phyloP scores from a whole-genome alignment of 2,113 vertebrate genomes.

The Poeciliopsis retropinna region DNA sequence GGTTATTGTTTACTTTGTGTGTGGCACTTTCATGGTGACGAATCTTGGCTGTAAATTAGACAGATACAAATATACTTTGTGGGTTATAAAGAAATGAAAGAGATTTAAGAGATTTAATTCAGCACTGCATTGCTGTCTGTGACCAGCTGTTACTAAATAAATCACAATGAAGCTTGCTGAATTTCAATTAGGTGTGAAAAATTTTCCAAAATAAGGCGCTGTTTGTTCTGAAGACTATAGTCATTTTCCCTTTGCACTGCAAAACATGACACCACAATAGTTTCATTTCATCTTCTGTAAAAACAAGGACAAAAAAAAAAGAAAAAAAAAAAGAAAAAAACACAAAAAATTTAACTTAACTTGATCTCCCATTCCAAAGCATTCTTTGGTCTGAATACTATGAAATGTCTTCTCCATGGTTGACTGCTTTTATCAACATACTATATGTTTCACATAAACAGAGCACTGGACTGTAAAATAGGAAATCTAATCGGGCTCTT shows the following conservation, averaged over 20 bases:
- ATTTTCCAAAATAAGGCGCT: slow-evolving; percentile 30
- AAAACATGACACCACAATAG: not conserved
- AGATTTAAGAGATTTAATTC: slow-evolving; percentile 54
- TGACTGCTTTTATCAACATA: slow-evolving; percentile 31
- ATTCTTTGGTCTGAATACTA: not conserved
- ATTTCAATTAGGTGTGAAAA: not conserved
- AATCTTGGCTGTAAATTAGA: slow-evolving; percentile 38
- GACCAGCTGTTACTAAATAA: slow-evolving; percentile 60
- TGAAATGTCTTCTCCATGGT: slow-evolving; percentile 30
- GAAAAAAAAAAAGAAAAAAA: not conserved
- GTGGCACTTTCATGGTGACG: slow-evolving; percentile 34
- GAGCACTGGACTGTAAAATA: slow-evolving; percentile 23
- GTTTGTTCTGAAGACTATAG: slow-evolving; percentile 23
- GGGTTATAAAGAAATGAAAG: slow-evolving; percentile 45
- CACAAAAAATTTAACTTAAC: not conserved
- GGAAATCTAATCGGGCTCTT: slow-evolving; percentile 22
- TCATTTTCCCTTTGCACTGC: slow-evolving; percentile 4
- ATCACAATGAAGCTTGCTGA: slow-evolving; percentile 7
- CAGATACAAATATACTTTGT: slow-evolving; percentile 43
- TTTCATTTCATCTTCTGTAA: slow-evolving; percentile 5
- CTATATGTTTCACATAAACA: slow-evolving; percentile 20
- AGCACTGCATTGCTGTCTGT: slow-evolving; percentile 43
- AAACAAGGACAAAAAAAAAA: not conserved
- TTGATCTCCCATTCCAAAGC: slow-evolving; percentile 24
- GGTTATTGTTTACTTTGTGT: slow-evolving; percentile 22